Conservation (phyloP, 2,888 invertebrate genomes). For the Agonopterix subpropinquella region DNA sequence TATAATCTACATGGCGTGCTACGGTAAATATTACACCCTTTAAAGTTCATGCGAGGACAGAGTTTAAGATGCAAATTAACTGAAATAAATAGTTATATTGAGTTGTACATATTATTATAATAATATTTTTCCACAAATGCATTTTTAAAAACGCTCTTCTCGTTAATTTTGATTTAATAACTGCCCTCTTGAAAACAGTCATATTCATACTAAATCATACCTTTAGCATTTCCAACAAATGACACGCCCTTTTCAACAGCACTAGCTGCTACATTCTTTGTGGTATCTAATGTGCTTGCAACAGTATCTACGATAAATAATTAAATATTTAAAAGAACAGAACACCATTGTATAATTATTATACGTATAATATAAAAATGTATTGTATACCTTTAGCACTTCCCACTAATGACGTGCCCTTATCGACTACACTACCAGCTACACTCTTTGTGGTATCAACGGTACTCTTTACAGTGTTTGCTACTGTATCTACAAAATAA, state of each 20-base stretch:
- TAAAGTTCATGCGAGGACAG: no score
- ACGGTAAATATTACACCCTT: no score
- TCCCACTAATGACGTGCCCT: slow-evolving; percentile 26
- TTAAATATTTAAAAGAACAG: background rate
- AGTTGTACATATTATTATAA: no score
- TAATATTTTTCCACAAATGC: no score
- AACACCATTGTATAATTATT: background rate
- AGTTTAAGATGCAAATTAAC: no score
- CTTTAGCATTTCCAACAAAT: slow-evolving; percentile 29
- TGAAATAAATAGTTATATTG: no score
- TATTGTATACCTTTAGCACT: slow-evolving; percentile 27
- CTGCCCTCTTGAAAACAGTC: no score
- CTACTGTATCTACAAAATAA: slow-evolving; percentile 24
- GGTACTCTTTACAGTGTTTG: slow-evolving; percentile 27
- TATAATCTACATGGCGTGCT: no score
- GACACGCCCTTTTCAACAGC: slow-evolving; percentile 38
- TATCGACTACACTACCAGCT: slow-evolving; percentile 36
- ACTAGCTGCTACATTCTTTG: slow-evolving; percentile 37
- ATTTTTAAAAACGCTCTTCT: no score
- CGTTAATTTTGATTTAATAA: no score
- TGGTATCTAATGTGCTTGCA: slow-evolving; percentile 39
- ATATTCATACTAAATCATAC: slow-evolving; percentile 13
- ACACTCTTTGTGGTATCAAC: slow-evolving; percentile 42
- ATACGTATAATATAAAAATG: no score
- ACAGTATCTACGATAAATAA: slow-evolving; percentile 40